Evolutionary conservation across 2,113 vertebrate species (phyloP), one percentile per base, ranked within the genome.

Genomic region (Cavia porcellus): DNA sequence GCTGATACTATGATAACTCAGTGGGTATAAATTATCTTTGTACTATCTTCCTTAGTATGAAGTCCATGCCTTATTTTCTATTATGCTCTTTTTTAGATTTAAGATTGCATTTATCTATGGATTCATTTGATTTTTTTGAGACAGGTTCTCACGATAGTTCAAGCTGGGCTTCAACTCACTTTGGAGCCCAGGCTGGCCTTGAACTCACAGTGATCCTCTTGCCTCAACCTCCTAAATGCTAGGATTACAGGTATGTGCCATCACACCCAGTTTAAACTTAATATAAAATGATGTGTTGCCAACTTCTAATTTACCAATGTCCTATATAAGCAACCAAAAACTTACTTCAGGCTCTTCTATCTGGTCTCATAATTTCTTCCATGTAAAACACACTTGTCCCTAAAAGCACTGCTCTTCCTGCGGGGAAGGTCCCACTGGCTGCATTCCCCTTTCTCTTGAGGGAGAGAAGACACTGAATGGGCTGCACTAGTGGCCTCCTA

Each of bases 1-100:
- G 28, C 52, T 86, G 64, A 35, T 57, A 35, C 14, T 59, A 66
- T 62, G 32, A 28, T n/a, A 75, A 77, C 42, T 91, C n/a, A 70
- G 28, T 30, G 50, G 13, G 72, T 32, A 32, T 62, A n/a, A 74
- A 13, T 92, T 79, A 17, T 70, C 55, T 89, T 94, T 70, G 90
- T 2, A 32, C 1, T 74, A 12, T 35, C 83, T 94, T 95, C 38
- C 59, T 89, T 42, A 80, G 5, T 47, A 87, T 68, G 45, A 86
- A 86, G 7, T 50, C 57, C 17, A 59, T 91, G 50, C 25, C 30
- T 92, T 91, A 81, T 50, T 95, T 81, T 77, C 59, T 83, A 83
- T 89, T 84, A 81, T 30, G 85, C 61, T 82, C 74, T 80, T 93
- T 66, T 94, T 92, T 96, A 72, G 24, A 80, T 64, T 94, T 57